phyloP scores from a whole-genome alignment of 2,888 invertebrate genomes.

The Reticulitermes lucifugus region DNA sequence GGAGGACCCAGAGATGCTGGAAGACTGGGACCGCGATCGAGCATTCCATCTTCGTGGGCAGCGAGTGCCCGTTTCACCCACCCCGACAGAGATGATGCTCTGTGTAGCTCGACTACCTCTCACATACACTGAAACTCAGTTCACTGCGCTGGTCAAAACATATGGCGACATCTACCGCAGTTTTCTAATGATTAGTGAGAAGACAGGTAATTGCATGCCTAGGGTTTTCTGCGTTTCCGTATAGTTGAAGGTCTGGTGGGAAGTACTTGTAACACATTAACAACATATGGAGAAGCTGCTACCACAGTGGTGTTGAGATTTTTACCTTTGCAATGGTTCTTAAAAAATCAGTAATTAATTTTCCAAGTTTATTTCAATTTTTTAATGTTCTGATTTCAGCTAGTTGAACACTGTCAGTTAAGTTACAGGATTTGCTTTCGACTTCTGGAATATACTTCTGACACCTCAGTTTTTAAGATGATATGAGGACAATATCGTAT shows the following conservation, averaged over 20 bases:
- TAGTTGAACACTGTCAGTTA: too few species aligned
- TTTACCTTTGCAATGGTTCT: too few species aligned
- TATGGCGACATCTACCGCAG: constrained; percentile 64
- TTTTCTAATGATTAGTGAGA: constrained; percentile 66
- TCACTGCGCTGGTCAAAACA: constrained; percentile 62
- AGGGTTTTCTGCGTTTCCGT: too few species aligned
- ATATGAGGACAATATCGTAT: too few species aligned
- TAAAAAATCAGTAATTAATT: too few species aligned
- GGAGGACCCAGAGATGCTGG: constrained; percentile 62
- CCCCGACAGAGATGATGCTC: constrained; percentile 64
- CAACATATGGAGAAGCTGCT: neutral
- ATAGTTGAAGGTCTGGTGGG: too few species aligned
- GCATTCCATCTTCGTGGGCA: constrained; percentile 60
- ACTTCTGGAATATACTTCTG: too few species aligned
- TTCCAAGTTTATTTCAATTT: too few species aligned
- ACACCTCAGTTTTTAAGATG: too few species aligned
- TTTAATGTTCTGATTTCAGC: too few species aligned
- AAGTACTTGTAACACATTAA: too few species aligned
- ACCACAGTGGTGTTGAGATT: neutral
- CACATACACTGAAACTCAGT: constrained; percentile 63
- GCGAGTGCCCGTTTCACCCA: constrained; percentile 62
- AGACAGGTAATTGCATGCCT: constrained; percentile 60
- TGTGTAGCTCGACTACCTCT: constrained; percentile 66
- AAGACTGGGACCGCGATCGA: constrained; percentile 61
- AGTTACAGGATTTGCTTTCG: too few species aligned